Percentiles rank a stretch among this genome's conserved stretches.
phyloP scores from a whole-genome alignment of 2,113 vertebrate genomes.

The Clarias macrocephalus region DNA sequence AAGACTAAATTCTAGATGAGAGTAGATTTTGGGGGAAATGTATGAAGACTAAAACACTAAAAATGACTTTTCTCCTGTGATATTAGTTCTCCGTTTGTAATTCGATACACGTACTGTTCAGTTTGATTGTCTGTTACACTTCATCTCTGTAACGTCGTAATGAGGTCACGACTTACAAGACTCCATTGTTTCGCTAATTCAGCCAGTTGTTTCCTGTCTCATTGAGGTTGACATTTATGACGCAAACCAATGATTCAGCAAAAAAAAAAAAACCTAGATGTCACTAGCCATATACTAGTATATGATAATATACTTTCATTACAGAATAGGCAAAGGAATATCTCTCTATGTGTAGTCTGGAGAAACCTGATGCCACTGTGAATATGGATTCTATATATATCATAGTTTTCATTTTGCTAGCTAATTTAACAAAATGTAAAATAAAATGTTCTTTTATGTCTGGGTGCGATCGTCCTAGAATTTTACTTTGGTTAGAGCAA shows the following conservation, averaged over 20 bases:
- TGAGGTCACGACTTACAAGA: not conserved
- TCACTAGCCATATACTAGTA: not conserved
- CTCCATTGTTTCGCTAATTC: not conserved
- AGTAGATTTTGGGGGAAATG: not conserved
- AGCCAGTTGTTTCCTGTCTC: not conserved
- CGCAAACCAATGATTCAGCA: constrained; percentile 1
- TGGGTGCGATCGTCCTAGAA: not conserved
- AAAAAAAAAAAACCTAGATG: constrained; percentile 1
- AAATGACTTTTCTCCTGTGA: not conserved
- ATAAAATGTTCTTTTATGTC: not conserved
- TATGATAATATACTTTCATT: not conserved
- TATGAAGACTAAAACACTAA: not conserved
- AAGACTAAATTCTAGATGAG: not conserved
- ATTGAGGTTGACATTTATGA: constrained; percentile 11
- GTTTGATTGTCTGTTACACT: not conserved
- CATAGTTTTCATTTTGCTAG: not conserved
- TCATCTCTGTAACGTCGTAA: not conserved
- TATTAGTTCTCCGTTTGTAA: not conserved
- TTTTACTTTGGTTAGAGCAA: not conserved
- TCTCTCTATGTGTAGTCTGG: not conserved
- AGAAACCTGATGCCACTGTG: not conserved
- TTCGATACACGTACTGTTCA: not conserved
- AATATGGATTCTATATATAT: not conserved
- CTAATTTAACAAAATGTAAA: not conserved
- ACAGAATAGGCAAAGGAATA: not conserved